Evolutionary conservation across 2,113 vertebrate species (phyloP), one percentile per base, ranked within the genome.

Genomic region (Pteruthius melanotis): DNA sequence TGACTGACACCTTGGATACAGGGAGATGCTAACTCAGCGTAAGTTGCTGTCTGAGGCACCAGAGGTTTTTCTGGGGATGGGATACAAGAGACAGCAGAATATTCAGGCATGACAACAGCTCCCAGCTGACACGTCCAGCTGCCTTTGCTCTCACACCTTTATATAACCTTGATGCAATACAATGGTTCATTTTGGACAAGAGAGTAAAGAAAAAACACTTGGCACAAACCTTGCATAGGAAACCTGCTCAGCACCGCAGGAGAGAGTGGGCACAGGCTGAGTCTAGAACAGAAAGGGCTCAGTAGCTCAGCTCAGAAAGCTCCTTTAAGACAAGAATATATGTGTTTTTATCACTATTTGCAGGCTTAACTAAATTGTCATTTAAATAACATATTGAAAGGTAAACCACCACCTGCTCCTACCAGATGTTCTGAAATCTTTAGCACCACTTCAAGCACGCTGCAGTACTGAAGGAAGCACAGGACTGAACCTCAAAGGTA

Each of bases 311-410:
- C 60, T 74, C 81, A 72, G 33, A 45, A 90, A 83, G 47, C 39
- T 91, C 68, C 71, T 94, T 90, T 30, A 77, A 88, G 66, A 92
- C 30, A 44, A 78, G 68, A 90, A 59, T 63, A 45, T 31, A 86
- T 54, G 80, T 82, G n/a, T 21, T 94, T 96, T 95, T 91, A 96
- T 90, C 83, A 87, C 81, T 94, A 80, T 93, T 97, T 97, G 83
- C 87, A 63, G 82, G 71, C 74, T 96, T 96, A 95, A 97, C 89
- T 71, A 96, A 97, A 96, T 83, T 95, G 82, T 47, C 78, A 96
- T 80, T 97, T 97, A 97, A 97, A 82, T 93, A 97, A 96, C 91
- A 97, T 95, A 97, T 90, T 97, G 91, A 95, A 96, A 97, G 93
- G 93, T 92, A 97, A 96, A 87, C 49, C 14, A 4, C 94, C 97